Percentiles rank a stretch among this genome's conserved stretches.
Conservation (phyloP, 2,797 vertebrate genomes). For the Microcaecilia unicolor region DNA sequence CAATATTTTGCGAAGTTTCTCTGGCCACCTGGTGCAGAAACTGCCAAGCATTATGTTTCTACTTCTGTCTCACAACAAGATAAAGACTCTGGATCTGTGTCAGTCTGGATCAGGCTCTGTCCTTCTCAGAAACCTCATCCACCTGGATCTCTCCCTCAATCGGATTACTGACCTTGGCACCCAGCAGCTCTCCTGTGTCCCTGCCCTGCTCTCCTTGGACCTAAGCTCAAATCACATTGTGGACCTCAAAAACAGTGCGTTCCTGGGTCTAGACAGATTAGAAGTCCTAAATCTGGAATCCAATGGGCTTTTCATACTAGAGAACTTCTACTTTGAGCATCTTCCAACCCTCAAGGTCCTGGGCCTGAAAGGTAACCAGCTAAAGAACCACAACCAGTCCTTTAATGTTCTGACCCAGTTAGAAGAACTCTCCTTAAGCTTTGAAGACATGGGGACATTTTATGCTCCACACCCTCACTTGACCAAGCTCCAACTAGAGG, state of each 20-base stretch:
- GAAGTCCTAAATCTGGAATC: not conserved
- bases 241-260: too few species aligned
- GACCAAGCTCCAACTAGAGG: slow-evolving; percentile 25
- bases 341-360: not conserved
- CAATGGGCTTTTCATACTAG: not conserved
- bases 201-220: too few species aligned
- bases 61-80: too few species aligned
- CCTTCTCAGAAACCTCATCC: not conserved
- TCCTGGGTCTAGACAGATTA: not conserved
- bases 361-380: not conserved
- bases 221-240: too few species aligned
- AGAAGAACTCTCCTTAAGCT: not conserved
- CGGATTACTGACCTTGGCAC: not conserved
- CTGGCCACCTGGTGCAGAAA: too few species aligned
- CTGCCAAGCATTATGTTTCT: too few species aligned
- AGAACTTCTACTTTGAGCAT: not conserved
- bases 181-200: not conserved
- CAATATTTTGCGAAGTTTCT: too few species aligned
- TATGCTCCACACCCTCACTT: slow-evolving; percentile 32
- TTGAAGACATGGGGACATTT: slow-evolving; percentile 35
- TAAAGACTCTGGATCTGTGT: too few species aligned
- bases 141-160: not conserved
- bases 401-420: not conserved
- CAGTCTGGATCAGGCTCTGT: too few species aligned
- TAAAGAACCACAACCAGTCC: too few species aligned